phyloP scores from a whole-genome alignment of 2,113 vertebrate species.

The Ahaetulla prasina region DNA sequence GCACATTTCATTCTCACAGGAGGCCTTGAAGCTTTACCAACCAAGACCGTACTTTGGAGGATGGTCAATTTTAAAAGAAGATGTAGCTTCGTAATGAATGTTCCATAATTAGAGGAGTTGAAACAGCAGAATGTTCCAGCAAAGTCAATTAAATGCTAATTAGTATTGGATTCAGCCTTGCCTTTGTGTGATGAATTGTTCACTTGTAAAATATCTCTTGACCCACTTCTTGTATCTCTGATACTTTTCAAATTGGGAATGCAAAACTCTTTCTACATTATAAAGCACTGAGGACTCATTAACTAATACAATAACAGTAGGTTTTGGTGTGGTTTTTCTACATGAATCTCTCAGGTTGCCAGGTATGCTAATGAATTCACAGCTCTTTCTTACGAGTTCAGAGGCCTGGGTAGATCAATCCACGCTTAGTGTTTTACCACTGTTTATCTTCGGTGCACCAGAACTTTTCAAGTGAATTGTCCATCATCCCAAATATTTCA shows the following conservation, averaged over 20 bases:
- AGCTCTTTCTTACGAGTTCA: conserved; percentile 35
- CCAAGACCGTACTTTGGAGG: conserved; percentile 5
- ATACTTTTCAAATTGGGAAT: conserved; percentile 33
- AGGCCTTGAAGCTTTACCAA: conserved; percentile 32
- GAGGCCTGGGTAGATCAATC: conserved; percentile 23
- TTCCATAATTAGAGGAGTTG: conserved; percentile 43
- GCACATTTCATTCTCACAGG: neutral
- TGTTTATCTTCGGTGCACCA: conserved; percentile 38
- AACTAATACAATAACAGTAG: conserved; percentile 32
- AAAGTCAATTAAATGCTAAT: conserved; percentile 75
- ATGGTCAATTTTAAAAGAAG: conserved; percentile 49
- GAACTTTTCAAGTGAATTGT: conserved; percentile 25
- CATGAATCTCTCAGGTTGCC: conserved; percentile 20
- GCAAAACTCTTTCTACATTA: conserved; percentile 30
- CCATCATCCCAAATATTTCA: neutral
- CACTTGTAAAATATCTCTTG: conserved; percentile 47
- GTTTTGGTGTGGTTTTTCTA: neutral
- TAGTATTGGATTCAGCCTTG: conserved; percentile 63
- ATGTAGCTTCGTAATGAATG: conserved; percentile 38
- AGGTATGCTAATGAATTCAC: conserved; percentile 32
- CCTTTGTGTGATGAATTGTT: conserved; percentile 52
- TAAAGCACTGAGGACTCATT: conserved; percentile 42
- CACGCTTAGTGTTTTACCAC: conserved; percentile 37
- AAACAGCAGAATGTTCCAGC: conserved; percentile 53
- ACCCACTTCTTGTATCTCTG: neutral